Evolutionary conservation across 2,888 invertebrate species (phyloP).

Genomic region (Keiferia lycopersicella): DNA sequence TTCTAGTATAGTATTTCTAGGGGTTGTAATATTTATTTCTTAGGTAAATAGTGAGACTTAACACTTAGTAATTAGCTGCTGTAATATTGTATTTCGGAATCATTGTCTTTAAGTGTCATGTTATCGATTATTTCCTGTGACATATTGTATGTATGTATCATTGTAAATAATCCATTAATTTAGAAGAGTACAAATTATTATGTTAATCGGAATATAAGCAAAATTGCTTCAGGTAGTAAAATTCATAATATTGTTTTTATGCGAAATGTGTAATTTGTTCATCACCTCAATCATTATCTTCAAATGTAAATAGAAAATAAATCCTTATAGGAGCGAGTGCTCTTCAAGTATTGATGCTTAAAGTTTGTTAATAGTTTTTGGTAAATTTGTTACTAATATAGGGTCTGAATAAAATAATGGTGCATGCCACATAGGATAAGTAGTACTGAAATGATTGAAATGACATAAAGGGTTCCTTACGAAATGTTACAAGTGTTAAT

Average conservation of each 20-base stretch:
- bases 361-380: constrained; percentile 38
- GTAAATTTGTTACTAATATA: constrained; percentile 55
- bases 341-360: constrained; percentile 28
- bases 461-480: constrained; percentile 32
- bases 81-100: constrained; percentile 40
- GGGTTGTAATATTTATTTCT: constrained; percentile 64
- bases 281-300: neutral
- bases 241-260: constrained; percentile 21
- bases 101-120: constrained; percentile 11
- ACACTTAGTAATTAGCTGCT: constrained; percentile 60
- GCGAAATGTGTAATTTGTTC: constrained; percentile 12
- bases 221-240: constrained; percentile 11
- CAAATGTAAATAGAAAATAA: constrained; percentile 10
- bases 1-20: constrained; percentile 58
- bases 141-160: constrained; percentile 48
- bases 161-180: constrained; percentile 74
- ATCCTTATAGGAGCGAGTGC: neutral
- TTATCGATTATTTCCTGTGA: constrained; percentile 17
- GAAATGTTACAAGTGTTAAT: constrained; percentile 3
- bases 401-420: constrained; percentile 68
- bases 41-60: constrained; percentile 67
- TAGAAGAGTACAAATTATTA: constrained; percentile 78
- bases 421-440: constrained; percentile 73
- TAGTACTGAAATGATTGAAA: constrained; percentile 53
- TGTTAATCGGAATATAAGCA: constrained; percentile 51